phyloP scores from a whole-genome alignment of 2,888 invertebrate genomes.

The Eupithecia exiguata region DNA sequence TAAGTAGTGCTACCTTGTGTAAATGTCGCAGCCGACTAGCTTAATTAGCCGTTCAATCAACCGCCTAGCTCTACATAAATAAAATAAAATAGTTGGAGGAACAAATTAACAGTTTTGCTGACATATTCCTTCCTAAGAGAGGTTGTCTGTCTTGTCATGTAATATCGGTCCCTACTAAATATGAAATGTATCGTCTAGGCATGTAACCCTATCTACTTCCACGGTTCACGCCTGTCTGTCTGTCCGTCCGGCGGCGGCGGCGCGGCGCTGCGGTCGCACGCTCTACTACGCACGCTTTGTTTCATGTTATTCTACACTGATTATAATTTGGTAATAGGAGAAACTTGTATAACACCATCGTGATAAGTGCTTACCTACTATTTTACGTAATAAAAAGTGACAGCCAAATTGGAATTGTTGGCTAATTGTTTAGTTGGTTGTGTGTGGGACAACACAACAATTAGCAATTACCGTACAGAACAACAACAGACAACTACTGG shows the following conservation, averaged over 20 bases:
- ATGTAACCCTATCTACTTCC: constrained; percentile 47
- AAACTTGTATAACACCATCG: constrained; percentile 14
- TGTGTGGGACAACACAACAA: too few species aligned
- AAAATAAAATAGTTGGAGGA: too few species aligned
- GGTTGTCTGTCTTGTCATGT: neutral
- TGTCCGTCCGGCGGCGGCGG: constrained; percentile 30
- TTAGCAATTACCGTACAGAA: too few species aligned
- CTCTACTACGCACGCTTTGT: constrained; percentile 34
- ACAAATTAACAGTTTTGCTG: neutral
- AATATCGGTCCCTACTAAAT: neutral
- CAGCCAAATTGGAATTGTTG: neutral
- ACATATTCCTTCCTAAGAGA: neutral
- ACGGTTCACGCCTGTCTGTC: constrained; percentile 50
- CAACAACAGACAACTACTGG: neutral
- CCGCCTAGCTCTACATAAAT: too few species aligned
- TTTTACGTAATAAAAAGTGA: neutral
- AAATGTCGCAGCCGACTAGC: too few species aligned
- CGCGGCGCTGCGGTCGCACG: constrained; percentile 25
- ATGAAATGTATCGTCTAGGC: neutral
- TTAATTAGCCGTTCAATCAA: too few species aligned
- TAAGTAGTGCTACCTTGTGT: too few species aligned
- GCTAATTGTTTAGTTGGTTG: neutral
- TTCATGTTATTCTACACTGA: constrained; percentile 11
- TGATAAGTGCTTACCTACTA: neutral
- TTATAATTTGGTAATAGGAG: constrained; percentile 11